These are phyloP conservation scores for Pogonus chalceus DNA, from an alignment of 1,140 invertebrate species.

Conservation along the genomic window DNA sequence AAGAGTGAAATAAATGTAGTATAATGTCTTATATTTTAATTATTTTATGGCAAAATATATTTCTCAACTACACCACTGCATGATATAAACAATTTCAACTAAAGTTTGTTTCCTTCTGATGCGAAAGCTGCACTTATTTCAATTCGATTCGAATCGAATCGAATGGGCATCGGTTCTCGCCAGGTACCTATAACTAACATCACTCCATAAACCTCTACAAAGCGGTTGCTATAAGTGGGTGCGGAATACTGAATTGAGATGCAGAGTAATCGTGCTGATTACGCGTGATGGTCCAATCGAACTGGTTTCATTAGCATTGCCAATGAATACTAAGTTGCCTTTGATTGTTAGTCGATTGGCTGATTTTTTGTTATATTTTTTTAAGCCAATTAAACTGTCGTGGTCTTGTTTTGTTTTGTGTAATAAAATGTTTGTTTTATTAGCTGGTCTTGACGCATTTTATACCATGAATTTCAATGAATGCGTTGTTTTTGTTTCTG, in stretches of 20 bases:
- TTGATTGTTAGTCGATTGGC: conserved; percentile 2
- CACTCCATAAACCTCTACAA: no score
- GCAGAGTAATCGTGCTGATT: conserved; percentile 2
- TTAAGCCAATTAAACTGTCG: not conserved
- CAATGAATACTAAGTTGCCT: conserved; percentile 1
- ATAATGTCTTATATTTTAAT: no score
- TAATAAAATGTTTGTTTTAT: conserved; percentile 7
- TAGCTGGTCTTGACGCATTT: not conserved
- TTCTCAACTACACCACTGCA: no score
- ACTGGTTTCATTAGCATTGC: conserved; percentile 1
- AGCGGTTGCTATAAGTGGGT: no score
- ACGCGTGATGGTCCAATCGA: conserved; percentile 3
- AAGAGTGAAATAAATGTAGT: no score
- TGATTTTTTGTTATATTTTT: not conserved
- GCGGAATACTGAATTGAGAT: conserved; percentile 1
- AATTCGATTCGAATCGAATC: no score
- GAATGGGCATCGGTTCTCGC: no score
- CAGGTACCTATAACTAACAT: no score
- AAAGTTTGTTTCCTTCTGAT: no score
- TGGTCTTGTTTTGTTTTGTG: not conserved
- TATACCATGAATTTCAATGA: not conserved
- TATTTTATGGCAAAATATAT: no score
- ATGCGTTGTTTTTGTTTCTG: not conserved
- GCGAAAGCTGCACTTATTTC: no score
- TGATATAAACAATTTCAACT: no score